phyloP scores from a whole-genome alignment of 2,888 invertebrate species.

The Cyrtodaria siliqua region DNA sequence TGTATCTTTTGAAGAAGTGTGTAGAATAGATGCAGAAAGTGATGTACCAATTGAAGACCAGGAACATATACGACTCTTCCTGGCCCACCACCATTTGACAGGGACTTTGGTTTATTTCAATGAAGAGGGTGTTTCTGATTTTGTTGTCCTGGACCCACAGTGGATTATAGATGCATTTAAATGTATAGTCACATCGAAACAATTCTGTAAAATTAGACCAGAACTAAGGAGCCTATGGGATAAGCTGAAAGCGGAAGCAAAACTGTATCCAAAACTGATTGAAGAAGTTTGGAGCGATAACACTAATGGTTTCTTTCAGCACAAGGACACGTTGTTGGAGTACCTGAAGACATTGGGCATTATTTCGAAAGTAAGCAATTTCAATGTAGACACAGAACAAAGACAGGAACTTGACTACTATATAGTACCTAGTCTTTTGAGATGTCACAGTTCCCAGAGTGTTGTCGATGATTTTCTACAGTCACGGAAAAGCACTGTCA shows the following conservation, averaged over 20 bases:
- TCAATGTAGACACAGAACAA: background rate
- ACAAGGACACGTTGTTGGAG: slow-evolving; percentile 16
- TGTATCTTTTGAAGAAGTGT: slow-evolving; percentile 16
- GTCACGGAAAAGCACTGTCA: too few species aligned
- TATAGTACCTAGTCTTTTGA: slow-evolving; percentile 29
- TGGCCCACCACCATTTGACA: slow-evolving; percentile 27
- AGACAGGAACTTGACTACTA: slow-evolving; percentile 12
- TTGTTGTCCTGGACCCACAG: slow-evolving; percentile 30
- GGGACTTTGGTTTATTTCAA: slow-evolving; percentile 31
- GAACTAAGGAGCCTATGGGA: slow-evolving; percentile 7
- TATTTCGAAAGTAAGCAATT: slow-evolving; percentile 7
- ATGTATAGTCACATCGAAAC: slow-evolving; percentile 35
- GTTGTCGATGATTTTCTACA: too few species aligned
- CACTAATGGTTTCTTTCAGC: slow-evolving; percentile 8
- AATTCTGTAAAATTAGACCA: slow-evolving; percentile 14
- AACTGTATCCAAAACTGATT: slow-evolving; percentile 11
- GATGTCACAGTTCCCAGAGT: too few species aligned
- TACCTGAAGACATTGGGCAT: slow-evolving; percentile 26
- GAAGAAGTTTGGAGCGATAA: slow-evolving; percentile 16
- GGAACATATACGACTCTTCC: slow-evolving; percentile 24
- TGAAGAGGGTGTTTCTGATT: slow-evolving; percentile 20
- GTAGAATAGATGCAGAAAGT: slow-evolving; percentile 4
- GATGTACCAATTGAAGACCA: slow-evolving; percentile 7
- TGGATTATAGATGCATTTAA: slow-evolving; percentile 40
- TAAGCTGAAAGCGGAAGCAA: slow-evolving; percentile 7